Conservation (phyloP, 2,888 invertebrate genomes). For the Microplitis manilae region DNA sequence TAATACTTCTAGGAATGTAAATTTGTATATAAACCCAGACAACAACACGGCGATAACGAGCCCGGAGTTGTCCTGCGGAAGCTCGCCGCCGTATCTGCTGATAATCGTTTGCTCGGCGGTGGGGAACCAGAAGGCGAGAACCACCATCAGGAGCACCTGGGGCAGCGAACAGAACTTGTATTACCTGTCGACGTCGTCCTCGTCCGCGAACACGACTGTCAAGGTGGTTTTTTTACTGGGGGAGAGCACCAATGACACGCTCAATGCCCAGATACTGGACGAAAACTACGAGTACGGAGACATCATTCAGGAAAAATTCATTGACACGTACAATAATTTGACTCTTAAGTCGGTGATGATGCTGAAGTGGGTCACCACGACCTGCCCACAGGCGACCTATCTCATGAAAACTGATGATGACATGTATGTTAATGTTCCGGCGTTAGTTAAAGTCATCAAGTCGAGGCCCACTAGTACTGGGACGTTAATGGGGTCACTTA, state of each 20-base stretch:
- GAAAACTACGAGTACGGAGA: slow-evolving; percentile 82
- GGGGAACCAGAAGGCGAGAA: slow-evolving; percentile 78
- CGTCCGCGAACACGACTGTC: slow-evolving; percentile 55
- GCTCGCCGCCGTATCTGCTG: slow-evolving; percentile 75
- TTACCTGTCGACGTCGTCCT: neutral
- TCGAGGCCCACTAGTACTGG: slow-evolving; percentile 66
- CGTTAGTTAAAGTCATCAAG: slow-evolving; percentile 73
- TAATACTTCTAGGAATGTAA: slow-evolving; percentile 81
- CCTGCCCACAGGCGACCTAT: slow-evolving; percentile 78
- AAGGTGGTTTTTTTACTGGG: slow-evolving; percentile 77
- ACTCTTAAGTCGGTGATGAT: slow-evolving; percentile 89
- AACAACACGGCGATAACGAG: slow-evolving; percentile 79
- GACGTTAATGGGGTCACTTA: slow-evolving; percentile 83
- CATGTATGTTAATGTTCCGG: slow-evolving; percentile 86
- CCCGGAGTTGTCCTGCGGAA: slow-evolving; percentile 75
- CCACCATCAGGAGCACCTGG: slow-evolving; percentile 83
- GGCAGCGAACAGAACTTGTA: slow-evolving; percentile 74
- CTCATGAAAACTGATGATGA: slow-evolving; percentile 91
- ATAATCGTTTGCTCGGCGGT: slow-evolving; percentile 85
- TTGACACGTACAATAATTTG: slow-evolving; percentile 89
- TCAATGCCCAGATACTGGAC: slow-evolving; percentile 76
- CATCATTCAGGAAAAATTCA: slow-evolving; percentile 86
- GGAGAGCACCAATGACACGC: slow-evolving; percentile 74
- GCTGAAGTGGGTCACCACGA: slow-evolving; percentile 84
- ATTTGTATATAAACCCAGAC: slow-evolving; percentile 81